Evolutionary conservation across 2,888 invertebrate genomes (phyloP).

Genomic region (Heteropelma amictum): DNA sequence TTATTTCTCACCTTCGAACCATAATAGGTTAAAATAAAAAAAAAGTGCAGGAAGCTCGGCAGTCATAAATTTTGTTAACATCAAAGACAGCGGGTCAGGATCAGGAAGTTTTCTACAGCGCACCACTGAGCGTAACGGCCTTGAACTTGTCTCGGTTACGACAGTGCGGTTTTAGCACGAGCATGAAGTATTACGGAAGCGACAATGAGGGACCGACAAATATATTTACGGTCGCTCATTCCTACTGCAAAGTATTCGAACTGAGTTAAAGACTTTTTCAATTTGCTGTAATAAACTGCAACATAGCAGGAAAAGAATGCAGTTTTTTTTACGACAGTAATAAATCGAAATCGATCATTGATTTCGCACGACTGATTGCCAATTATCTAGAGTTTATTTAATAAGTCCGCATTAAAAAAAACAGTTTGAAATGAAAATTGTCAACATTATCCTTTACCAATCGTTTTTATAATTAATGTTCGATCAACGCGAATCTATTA

Average conservation of each 20-base stretch:
- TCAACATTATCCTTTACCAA: no score
- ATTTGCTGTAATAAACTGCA: background rate
- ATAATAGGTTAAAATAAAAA: slow-evolving; percentile 11
- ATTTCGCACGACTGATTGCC: no score
- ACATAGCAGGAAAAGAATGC: no score
- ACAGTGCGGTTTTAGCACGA: slow-evolving; percentile 27
- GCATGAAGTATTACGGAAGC: background rate
- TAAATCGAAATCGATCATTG: no score
- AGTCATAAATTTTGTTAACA: slow-evolving; percentile 45
- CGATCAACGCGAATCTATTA: no score
- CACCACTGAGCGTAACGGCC: slow-evolving; percentile 63
- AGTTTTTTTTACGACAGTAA: no score
- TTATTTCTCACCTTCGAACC: background rate
- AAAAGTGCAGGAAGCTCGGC: slow-evolving; percentile 47
- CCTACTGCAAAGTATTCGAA: no score
- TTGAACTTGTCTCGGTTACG: slow-evolving; percentile 65
- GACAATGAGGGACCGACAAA: slow-evolving; percentile 10
- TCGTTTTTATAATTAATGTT: no score
- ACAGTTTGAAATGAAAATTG: no score
- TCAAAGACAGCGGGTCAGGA: slow-evolving; percentile 46
- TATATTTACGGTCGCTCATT: background rate
- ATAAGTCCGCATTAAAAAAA: no score
- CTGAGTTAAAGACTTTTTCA: no score
- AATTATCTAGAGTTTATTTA: no score
- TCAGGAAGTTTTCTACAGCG: slow-evolving; percentile 59